phyloP scores from a whole-genome alignment of 2,113 vertebrate genomes.

The Chionodraco myersi region DNA sequence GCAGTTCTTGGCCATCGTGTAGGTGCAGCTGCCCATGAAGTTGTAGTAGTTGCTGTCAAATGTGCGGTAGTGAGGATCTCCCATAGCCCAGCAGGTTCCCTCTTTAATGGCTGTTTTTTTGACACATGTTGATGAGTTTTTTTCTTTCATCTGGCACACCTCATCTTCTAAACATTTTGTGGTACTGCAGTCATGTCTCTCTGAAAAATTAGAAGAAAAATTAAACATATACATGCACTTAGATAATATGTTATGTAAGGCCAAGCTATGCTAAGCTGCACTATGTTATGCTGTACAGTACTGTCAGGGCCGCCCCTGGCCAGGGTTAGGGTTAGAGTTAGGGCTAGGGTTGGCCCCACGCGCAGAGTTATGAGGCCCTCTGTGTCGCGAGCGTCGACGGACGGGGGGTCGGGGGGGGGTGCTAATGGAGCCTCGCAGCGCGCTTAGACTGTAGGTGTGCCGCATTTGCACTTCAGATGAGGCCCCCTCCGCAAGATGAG shows the following conservation, averaged over 20 bases:
- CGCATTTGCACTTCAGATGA: too few species aligned
- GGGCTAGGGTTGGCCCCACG: too few species aligned
- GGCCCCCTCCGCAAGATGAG: too few species aligned
- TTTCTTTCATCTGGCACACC: conserved; percentile 29
- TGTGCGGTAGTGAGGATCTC: conserved; percentile 68
- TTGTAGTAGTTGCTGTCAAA: conserved; percentile 64
- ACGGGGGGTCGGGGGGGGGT: too few species aligned
- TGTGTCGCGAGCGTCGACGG: too few species aligned
- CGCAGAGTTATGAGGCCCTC: too few species aligned
- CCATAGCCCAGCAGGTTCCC: conserved; percentile 63
- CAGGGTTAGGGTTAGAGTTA: too few species aligned
- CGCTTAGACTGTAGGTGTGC: too few species aligned
- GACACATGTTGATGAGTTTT: conserved; percentile 20
- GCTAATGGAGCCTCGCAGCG: too few species aligned
- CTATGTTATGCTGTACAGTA: not conserved
- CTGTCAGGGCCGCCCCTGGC: too few species aligned
- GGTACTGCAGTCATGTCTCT: conserved; percentile 18
- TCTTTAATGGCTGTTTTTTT: conserved; percentile 12
- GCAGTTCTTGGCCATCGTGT: conserved; percentile 63
- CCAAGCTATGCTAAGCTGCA: not conserved
- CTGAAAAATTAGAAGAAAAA: not conserved
- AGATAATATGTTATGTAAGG: not conserved
- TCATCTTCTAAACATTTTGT: conserved; percentile 27
- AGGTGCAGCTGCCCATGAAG: conserved; percentile 73
- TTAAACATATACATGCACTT: not conserved